These are phyloP conservation scores for Struthio camelus DNA, from an alignment of 2,113 vertebrate species.

Conservation along the genomic window DNA sequence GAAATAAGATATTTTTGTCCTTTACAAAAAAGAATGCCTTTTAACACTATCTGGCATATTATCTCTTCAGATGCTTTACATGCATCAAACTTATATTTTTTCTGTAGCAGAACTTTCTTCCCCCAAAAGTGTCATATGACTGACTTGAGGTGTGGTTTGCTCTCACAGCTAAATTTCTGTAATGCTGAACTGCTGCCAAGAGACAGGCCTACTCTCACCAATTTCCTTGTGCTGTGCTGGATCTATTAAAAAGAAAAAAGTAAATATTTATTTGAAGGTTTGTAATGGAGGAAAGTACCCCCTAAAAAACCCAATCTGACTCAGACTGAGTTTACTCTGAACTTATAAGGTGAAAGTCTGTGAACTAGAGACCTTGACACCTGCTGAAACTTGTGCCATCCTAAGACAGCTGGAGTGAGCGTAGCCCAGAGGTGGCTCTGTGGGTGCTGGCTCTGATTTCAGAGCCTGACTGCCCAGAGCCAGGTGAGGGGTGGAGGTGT, in stretches of 20 bases:
- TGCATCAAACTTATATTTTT: background rate
- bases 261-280: background rate
- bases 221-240: background rate
- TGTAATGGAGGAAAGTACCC: background rate
- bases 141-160: background rate
- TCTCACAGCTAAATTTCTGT: background rate
- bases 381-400: background rate
- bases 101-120: background rate
- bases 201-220: background rate
- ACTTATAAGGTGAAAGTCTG: background rate
- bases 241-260: background rate
- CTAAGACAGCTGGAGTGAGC: background rate
- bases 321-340: background rate
- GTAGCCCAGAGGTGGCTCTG: background rate
- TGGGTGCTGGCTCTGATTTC: background rate
- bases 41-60: background rate
- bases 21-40: background rate
- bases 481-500: background rate
- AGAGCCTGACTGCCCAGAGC: background rate
- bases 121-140: background rate
- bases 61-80: background rate
- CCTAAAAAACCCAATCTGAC: background rate
- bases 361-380: background rate
- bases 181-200: background rate
- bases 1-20: background rate